These are phyloP conservation scores for Anastrepha obliqua DNA, from an alignment of 1,140 invertebrate species.

Conservation along the genomic window DNA sequence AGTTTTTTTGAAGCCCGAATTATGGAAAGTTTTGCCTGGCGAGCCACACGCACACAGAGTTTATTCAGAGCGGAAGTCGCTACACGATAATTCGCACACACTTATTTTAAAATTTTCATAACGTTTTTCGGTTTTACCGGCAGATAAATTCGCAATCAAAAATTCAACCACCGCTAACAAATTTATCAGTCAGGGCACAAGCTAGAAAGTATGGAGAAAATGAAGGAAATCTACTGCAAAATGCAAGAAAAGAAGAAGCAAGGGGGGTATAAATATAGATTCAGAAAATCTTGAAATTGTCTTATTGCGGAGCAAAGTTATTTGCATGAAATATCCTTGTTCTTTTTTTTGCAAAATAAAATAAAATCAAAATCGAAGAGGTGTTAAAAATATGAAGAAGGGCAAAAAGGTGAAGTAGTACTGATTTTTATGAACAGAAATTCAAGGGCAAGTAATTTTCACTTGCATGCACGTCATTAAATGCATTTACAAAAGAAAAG, in stretches of 20 bases:
- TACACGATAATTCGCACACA: background rate
- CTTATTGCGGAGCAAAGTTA: too few species aligned
- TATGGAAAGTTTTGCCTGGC: background rate
- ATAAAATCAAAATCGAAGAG: too few species aligned
- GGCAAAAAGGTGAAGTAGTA: too few species aligned
- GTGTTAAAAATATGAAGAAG: too few species aligned
- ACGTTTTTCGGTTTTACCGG: background rate
- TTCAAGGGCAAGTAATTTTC: too few species aligned
- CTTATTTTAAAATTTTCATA: background rate
- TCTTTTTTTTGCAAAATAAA: too few species aligned
- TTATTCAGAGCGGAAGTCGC: background rate
- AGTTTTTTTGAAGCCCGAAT: background rate
- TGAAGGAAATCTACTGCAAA: background rate
- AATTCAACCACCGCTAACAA: background rate
- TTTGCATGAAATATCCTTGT: too few species aligned
- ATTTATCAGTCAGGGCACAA: background rate
- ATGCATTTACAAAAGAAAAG: too few species aligned
- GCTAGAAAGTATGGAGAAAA: background rate
- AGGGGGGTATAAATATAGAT: too few species aligned
- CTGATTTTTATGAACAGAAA: too few species aligned
- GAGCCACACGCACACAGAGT: background rate
- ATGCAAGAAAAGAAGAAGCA: background rate
- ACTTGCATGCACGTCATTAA: too few species aligned
- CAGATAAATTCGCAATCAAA: slow-evolving; percentile 25
- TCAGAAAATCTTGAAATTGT: too few species aligned